These are phyloP conservation scores for Eupleurogrammus muticus DNA, from an alignment of 2,797 vertebrate genomes.

Conservation along the genomic window DNA sequence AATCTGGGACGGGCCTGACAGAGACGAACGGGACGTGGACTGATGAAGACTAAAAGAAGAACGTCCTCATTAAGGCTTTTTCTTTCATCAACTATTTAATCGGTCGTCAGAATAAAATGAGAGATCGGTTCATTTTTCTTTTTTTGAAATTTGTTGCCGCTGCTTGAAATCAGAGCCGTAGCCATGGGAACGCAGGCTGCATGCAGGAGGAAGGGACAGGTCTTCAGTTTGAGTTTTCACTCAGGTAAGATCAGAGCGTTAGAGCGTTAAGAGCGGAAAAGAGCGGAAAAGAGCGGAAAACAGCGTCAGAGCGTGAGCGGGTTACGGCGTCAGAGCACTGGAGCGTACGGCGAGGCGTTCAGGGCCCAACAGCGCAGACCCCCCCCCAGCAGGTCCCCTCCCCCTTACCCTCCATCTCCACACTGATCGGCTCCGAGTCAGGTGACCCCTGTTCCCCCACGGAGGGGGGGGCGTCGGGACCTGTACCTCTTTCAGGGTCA, in stretches of 20 bases:
- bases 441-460: slow-evolving; percentile 86
- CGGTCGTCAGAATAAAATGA: no score
- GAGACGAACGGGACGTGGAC: no score
- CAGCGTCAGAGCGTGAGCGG: no score
- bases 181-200: slow-evolving; percentile 16
- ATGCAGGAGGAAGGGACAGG: slow-evolving; percentile 26
- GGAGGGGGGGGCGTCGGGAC: slow-evolving; percentile 84
- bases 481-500: slow-evolving; percentile 88
- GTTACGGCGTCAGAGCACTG: no score
- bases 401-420: slow-evolving; percentile 94
- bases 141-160: not conserved
- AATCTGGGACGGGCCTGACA: no score
- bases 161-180: slow-evolving; percentile 4
- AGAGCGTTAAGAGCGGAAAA: no score
- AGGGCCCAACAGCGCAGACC: slow-evolving; percentile 81
- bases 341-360: slow-evolving; percentile 59
- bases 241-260: slow-evolving; percentile 49
- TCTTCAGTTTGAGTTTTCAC: slow-evolving; percentile 68
- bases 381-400: slow-evolving; percentile 73
- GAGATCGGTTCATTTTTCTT: no score
- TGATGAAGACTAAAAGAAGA: no score
- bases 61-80: no score
- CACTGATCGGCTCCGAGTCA: slow-evolving; percentile 90
- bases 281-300: no score
- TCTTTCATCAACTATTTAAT: not conserved